Conservation (phyloP, 2,113 vertebrate species). For the Falco punctatus region DNA sequence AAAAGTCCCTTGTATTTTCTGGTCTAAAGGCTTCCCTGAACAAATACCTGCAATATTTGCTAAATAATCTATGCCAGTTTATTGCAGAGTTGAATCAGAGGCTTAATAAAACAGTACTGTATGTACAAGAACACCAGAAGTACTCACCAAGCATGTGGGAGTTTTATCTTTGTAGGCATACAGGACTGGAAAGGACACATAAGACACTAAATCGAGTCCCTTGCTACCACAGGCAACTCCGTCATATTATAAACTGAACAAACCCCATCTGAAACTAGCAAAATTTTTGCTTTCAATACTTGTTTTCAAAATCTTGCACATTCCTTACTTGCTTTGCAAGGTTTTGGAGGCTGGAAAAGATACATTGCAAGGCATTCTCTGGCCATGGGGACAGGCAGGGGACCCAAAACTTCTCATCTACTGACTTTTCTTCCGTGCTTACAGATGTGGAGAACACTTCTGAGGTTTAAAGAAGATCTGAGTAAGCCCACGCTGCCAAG, state of each 20-base stretch:
- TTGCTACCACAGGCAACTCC: background rate
- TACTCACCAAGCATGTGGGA: background rate
- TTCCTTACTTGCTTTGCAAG: background rate
- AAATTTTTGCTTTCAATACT: background rate
- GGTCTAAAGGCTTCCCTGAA: background rate
- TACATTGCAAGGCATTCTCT: background rate
- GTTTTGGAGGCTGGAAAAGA: conserved; percentile 6
- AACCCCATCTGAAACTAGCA: background rate
- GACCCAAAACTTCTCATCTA: background rate
- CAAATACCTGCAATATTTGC: background rate
- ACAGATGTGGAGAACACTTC: background rate
- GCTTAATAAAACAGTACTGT: background rate
- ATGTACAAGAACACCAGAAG: background rate
- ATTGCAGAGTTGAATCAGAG: background rate
- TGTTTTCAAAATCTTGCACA: background rate
- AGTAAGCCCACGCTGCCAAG: conserved; percentile 28
- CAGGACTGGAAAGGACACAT: background rate
- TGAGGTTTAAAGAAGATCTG: conserved; percentile 33
- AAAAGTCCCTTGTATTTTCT: background rate
- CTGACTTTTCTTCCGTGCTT: background rate
- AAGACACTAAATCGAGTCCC: background rate
- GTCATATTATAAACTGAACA: background rate
- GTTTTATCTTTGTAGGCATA: background rate
- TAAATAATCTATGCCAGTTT: background rate
- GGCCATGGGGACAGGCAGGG: background rate